phyloP scores from a whole-genome alignment of 2,888 invertebrate species.

The Scaptomyza tumidula region DNA sequence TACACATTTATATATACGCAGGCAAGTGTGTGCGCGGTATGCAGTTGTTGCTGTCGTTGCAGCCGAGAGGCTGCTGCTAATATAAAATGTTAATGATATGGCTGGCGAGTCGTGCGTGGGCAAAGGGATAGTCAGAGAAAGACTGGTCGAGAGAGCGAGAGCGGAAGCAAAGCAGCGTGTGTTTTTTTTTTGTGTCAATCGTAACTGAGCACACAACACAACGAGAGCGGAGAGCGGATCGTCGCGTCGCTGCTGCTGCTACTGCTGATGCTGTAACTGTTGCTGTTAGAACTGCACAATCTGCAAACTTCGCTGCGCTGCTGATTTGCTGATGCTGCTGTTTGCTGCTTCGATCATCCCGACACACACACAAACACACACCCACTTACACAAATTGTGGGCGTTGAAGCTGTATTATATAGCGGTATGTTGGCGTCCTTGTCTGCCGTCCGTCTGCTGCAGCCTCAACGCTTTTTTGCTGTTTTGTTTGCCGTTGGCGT shows the following conservation, averaged over 20 bases:
- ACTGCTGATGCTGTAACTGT: slow-evolving; percentile 46
- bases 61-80: slow-evolving; percentile 4
- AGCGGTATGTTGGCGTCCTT: slow-evolving; percentile 29
- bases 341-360: slow-evolving; percentile 51
- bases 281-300: slow-evolving; percentile 41
- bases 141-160: slow-evolving; percentile 43
- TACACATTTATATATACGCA: slow-evolving; percentile 80
- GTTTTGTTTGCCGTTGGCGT: slow-evolving; percentile 62
- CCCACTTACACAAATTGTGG: slow-evolving; percentile 19
- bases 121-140: slow-evolving; percentile 47
- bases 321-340: slow-evolving; percentile 56
- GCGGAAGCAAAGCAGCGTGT: slow-evolving; percentile 47
- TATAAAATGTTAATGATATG: slow-evolving; percentile 58
- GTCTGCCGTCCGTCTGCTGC: slow-evolving; percentile 20
- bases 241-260: slow-evolving; percentile 48
- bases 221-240: slow-evolving; percentile 62
- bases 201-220: slow-evolving; percentile 39
- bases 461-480: slow-evolving; percentile 38
- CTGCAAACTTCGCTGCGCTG: slow-evolving; percentile 53
- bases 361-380: slow-evolving; percentile 18
- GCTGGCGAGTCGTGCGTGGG: slow-evolving; percentile 57
- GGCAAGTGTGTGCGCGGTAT: slow-evolving; percentile 70
- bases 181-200: slow-evolving; percentile 10
- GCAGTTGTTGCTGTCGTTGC: slow-evolving; percentile 70
- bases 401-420: slow-evolving; percentile 43